phyloP scores from a whole-genome alignment of 1,140 invertebrate species.

The Anadara kagoshimensis region DNA sequence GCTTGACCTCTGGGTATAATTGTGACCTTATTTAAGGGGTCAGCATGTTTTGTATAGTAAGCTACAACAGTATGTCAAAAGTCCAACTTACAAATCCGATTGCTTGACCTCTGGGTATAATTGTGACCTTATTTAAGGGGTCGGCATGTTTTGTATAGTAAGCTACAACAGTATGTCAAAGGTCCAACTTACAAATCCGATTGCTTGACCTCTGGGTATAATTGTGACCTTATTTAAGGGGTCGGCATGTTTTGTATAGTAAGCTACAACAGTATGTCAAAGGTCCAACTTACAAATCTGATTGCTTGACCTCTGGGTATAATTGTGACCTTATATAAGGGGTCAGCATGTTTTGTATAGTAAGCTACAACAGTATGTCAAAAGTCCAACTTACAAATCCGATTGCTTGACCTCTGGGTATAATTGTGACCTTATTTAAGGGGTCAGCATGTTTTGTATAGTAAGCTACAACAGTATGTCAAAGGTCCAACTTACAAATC shows the following conservation, averaged over 20 bases:
- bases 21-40: constrained; percentile 79
- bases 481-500: too few relatives aligned
- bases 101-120: neutral
- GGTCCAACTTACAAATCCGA: constrained; percentile 80
- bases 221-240: constrained; percentile 85
- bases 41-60: too few relatives aligned
- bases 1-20: too few relatives aligned
- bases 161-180: constrained; percentile 96
- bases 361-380: neutral
- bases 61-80: too few relatives aligned
- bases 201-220: constrained; percentile 85
- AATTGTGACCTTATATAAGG: neutral
- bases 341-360: too few relatives aligned
- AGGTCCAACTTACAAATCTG: constrained; percentile 78
- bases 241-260: too few relatives aligned
- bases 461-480: too few relatives aligned
- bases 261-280: too few relatives aligned
- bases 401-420: constrained; percentile 89
- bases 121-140: constrained; percentile 51
- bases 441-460: constrained; percentile 84
- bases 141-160: constrained; percentile 89
- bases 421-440: constrained; percentile 86
- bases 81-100: neutral
- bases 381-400: constrained; percentile 80
- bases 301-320: neutral